Evolutionary conservation across 2,797 vertebrate species (phyloP).

Genomic region (Esox masquinongy): DNA sequence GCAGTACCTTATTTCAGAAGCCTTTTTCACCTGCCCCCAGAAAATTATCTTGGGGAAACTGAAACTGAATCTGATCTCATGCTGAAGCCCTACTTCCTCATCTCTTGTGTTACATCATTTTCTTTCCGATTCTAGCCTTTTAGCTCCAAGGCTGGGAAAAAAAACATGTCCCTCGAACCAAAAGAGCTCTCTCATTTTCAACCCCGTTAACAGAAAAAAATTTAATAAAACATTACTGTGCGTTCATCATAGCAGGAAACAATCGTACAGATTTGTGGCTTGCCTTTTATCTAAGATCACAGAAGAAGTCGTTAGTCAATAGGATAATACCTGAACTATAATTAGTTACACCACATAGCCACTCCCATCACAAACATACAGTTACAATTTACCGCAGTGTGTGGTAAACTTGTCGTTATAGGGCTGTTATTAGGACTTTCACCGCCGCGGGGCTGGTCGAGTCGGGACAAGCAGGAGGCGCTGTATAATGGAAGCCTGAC

Average conservation of each 20-base stretch:
- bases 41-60: neutral
- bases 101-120: slow-evolving; percentile 35
- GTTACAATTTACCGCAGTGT: slow-evolving; percentile 2
- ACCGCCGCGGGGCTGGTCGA: slow-evolving; percentile 20
- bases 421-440: slow-evolving; percentile 2
- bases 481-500: slow-evolving; percentile 13
- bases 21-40: neutral
- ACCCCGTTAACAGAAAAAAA: too few relatives aligned
- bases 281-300: slow-evolving; percentile 54
- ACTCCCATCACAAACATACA: slow-evolving; percentile 37
- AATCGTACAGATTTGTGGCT: slow-evolving; percentile 32
- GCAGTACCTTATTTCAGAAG: neutral
- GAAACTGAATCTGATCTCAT: neutral
- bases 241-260: slow-evolving; percentile 32
- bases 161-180: neutral
- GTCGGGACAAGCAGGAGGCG: slow-evolving; percentile 20
- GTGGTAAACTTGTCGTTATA: slow-evolving; percentile 3
- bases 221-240: too few relatives aligned
- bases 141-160: slow-evolving; percentile 31
- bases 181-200: neutral
- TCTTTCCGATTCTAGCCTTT: slow-evolving; percentile 51
- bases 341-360: slow-evolving; percentile 35
- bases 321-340: slow-evolving; percentile 22
- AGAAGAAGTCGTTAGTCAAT: slow-evolving; percentile 59
- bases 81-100: slow-evolving; percentile 8